phyloP scores from a whole-genome alignment of 2,797 vertebrate species.

The Lutjanus campechanus region DNA sequence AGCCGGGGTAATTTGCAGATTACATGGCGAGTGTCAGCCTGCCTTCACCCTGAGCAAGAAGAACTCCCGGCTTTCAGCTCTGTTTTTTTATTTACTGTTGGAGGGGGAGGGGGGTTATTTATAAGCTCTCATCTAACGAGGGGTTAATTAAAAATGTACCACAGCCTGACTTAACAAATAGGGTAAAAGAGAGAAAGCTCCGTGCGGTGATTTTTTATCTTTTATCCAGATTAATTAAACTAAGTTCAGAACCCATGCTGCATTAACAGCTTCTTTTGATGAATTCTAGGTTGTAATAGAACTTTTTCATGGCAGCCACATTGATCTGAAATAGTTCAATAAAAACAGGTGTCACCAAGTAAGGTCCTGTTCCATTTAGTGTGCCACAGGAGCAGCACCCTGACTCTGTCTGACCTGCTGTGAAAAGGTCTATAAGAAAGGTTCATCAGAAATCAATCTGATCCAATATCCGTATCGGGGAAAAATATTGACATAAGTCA shows the following conservation, averaged over 20 bases:
- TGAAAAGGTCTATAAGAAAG: too few relatives aligned
- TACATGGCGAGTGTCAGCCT: conserved; percentile 82
- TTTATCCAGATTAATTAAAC: not conserved
- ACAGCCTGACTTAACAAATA: conserved; percentile 25
- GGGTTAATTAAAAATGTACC: conserved; percentile 46
- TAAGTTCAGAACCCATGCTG: not conserved
- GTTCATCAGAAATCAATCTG: not conserved
- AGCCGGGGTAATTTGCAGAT: conserved; percentile 80
- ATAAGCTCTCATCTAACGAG: conserved; percentile 43
- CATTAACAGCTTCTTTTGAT: not conserved
- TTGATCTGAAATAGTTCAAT: too few relatives aligned
- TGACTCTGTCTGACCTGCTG: too few relatives aligned
- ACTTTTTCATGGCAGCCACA: too few relatives aligned
- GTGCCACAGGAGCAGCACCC: too few relatives aligned
- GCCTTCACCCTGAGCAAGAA: conserved; percentile 68
- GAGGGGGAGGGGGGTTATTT: conserved; percentile 30
- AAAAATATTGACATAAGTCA: too few relatives aligned
- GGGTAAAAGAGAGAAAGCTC: not conserved
- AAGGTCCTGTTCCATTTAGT: too few relatives aligned
- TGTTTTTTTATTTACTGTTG: conserved; percentile 45
- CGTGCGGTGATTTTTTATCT: not conserved
- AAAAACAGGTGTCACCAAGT: too few relatives aligned
- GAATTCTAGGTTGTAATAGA: not conserved
- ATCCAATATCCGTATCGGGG: too few relatives aligned
- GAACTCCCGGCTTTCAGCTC: conserved; percentile 67